Base-by-base conservation (phyloP, 2,797 vertebrate genomes). In the Pseudochirops corinnae region DNA sequence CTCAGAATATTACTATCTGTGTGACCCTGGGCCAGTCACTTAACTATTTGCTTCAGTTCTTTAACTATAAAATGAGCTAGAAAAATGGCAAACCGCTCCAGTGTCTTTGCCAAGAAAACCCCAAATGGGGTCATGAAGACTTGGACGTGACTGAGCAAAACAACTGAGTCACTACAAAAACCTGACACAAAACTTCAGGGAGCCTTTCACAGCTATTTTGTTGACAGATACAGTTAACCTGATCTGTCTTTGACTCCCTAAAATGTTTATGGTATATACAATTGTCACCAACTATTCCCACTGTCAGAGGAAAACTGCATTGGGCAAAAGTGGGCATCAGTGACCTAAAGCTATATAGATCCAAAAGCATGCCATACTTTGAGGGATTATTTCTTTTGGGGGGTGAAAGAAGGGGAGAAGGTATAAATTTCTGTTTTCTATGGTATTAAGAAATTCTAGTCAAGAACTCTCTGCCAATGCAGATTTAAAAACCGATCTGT, bases 161-260 rank as follows among this genome's bases (percentile, higher is more conserved):
- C 3, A 12, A 52, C 0, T 0, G 2, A 1, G 16, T 57, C 1
- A 4, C 1, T 18, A 53, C 6, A 12, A 2, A 0, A 13, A 21
- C 26, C n/a, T 46, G 9, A 6, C 1, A 0, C 7, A 4, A 1
- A 0, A 0, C 1, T 3, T 56, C 46, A 0, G 18, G 55, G 53
- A 26, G 7, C 0, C 7, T 2, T 26, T 18, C 3, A 0, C 1
- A 12, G 2, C 50, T 0, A 0, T 0, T 50, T 26, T 0, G 1
- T 28, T 29, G 53, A 24, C 13, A 52, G 11, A 4, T 52, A 21
- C 1, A 0, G 29, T 0, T 3, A 62, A 26, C 31, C 39, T 53
- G 12, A n/a, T 56, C 55, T 14, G 28, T 0, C 6, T 13, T 0
- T 0, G 7, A 24, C 12, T 39, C 3, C 1, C 0, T 12, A 11